A percentile compares a stretch with the other conserved stretches of the same genome.
phyloP scores from a whole-genome alignment of 2,113 vertebrate genomes.

The Paramormyrops kingsleyae region DNA sequence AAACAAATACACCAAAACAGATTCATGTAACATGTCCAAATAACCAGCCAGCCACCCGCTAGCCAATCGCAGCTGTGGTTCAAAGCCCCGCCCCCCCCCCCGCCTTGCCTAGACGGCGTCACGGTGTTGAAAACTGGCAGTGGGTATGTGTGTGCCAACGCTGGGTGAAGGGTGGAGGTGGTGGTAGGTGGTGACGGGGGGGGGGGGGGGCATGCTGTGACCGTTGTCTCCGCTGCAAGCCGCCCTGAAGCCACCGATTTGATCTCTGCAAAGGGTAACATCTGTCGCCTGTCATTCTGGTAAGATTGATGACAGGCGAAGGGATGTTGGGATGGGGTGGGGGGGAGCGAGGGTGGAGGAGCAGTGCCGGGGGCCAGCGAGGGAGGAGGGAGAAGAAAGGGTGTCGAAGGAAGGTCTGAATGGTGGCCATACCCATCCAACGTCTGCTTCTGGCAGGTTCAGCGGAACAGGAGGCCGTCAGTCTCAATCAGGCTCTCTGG shows the following conservation, averaged over 20 bases:
- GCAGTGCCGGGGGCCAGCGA: slow-evolving; percentile 36
- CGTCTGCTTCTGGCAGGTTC: slow-evolving; percentile 5
- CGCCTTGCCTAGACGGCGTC: slow-evolving; percentile 54
- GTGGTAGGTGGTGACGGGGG: slow-evolving; percentile 45
- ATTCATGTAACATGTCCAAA: background rate
- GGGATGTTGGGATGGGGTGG: slow-evolving; percentile 58
- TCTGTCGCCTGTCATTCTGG: slow-evolving; percentile 99
- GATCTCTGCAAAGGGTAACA: slow-evolving; percentile 99
- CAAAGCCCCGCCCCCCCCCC: background rate
- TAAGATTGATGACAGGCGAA: slow-evolving; percentile 94
- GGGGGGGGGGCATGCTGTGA: slow-evolving; percentile 46
- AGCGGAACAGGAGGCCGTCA: background rate
- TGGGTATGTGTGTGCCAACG: slow-evolving; percentile 23
- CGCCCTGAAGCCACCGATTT: slow-evolving; percentile 91
- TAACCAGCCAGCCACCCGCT: background rate
- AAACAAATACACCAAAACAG: background rate
- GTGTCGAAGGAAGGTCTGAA: slow-evolving; percentile 10
- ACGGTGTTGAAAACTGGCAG: slow-evolving; percentile 53
- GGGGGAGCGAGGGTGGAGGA: slow-evolving; percentile 36
- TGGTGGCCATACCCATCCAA: background rate
- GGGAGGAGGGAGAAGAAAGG: slow-evolving; percentile 15
- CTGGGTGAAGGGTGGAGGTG: slow-evolving; percentile 21
- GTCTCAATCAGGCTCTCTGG: background rate
- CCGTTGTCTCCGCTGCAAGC: slow-evolving; percentile 68
- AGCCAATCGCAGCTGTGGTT: background rate